Base-by-base conservation (phyloP, 2,797 vertebrate species). In the Lindbergichthys nudifrons region DNA sequence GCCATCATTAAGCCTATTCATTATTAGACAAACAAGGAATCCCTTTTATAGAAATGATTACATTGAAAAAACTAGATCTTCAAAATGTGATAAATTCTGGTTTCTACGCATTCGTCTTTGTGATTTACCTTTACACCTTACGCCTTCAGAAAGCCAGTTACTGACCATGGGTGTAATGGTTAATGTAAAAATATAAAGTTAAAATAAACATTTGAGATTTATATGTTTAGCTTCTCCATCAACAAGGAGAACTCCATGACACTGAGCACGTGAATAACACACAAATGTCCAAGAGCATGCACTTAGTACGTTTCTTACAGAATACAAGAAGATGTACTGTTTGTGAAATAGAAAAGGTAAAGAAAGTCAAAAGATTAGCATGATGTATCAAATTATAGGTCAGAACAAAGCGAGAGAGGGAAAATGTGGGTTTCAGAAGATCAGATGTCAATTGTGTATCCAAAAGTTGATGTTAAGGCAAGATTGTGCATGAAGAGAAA, bases 241-340 rank as follows among this genome's bases (percentile, higher is more conserved):
- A 81, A 66, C 6, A 46, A 72, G 39, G 4, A 1, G 11, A 51
- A 42, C 53, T 36, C 8, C 42, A 2, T 50, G 15, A 51, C 65
- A 47, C 16, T 65, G 54, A 58, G 11, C 52, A 69, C 36, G 10
- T 75, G 46, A 70, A 54, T 58, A 50, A 67, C 5, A 66, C 11
- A 59, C 5, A 72, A 18, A 72, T 12, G 23, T 75, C 77, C 61
- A 54, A 77, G 26, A 80, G 41, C 5, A 41, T 16, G 16, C 19
- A 23, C 10, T 61, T 47, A 10, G 8, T 43, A 18, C 19, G 23
- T 59, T 70, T 63, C 36, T 43, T 2, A 42, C 6, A 43, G 26
- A 53, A 47, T 16, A 32, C 14, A 0, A 43, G 16, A 73, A 58
- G 15, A 67, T 11, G 10, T n/a, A 51, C 3, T 60, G 45, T 61